Percentiles rank a stretch among this genome's conserved stretches.
Conservation (phyloP, 2,113 vertebrate species). For the Megatriorchis doriae region DNA sequence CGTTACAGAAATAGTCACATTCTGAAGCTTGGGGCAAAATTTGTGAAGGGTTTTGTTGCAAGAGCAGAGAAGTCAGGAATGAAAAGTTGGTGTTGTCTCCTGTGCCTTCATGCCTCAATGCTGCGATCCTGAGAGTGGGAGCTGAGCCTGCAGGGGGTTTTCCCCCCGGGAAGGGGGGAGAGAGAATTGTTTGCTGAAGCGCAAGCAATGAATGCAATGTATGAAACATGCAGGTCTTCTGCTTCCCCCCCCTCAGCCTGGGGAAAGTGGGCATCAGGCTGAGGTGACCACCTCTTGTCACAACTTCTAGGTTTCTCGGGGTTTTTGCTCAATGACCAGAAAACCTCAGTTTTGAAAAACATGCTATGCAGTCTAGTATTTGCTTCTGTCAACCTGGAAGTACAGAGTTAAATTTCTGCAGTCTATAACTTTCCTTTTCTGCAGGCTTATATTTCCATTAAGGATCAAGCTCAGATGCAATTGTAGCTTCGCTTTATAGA, state of each 20-base stretch:
- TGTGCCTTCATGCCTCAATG: accelerated
- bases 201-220: neutral
- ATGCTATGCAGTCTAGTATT: accelerated
- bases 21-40: neutral
- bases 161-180: accelerated
- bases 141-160: neutral
- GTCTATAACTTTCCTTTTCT: neutral
- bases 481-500: slow-evolving; percentile 10
- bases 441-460: slow-evolving; percentile 45
- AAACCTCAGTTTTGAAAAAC: neutral
- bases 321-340: neutral
- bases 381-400: neutral
- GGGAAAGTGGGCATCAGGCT: neutral
- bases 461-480: slow-evolving; percentile 10
- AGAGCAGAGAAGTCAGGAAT: neutral
- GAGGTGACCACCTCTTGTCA: neutral
- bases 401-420: slow-evolving; percentile 17
- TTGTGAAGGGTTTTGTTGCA: neutral
- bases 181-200: neutral
- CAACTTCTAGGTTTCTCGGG: neutral
- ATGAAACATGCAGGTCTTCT: neutral
- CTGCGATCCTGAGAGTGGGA: neutral
- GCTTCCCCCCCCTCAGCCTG: neutral
- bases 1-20: neutral
- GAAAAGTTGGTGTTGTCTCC: neutral